phyloP scores from a whole-genome alignment of 1,140 invertebrate species.

The Platyscapa corneri region DNA sequence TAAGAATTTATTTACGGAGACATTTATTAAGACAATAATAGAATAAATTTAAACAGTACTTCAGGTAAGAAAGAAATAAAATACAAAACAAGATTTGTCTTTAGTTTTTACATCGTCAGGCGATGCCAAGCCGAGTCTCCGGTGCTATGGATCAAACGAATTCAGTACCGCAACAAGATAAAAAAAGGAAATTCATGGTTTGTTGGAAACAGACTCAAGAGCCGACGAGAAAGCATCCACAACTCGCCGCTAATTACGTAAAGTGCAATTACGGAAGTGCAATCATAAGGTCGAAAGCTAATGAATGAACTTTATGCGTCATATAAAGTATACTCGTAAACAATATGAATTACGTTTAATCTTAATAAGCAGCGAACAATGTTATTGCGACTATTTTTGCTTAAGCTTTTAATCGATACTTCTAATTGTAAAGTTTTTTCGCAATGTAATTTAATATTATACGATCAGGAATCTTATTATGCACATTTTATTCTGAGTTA shows the following conservation, averaged over 20 bases:
- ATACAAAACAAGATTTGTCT: neutral
- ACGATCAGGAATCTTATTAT: neutral
- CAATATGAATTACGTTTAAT: conserved; percentile 12
- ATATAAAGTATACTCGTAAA: conserved; percentile 9
- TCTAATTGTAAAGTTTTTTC: neutral
- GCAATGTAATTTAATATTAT: neutral
- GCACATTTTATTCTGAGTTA: neutral
- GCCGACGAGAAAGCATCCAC: neutral
- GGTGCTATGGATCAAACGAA: neutral
- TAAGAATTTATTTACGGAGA: neutral
- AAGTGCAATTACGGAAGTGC: conserved; percentile 43
- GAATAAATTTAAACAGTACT: neutral
- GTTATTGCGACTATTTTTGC: neutral
- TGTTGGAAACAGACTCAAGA: neutral
- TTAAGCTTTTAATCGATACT: neutral
- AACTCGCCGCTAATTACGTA: conserved; percentile 41
- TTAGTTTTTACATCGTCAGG: neutral
- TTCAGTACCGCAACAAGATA: neutral
- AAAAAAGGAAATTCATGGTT: neutral
- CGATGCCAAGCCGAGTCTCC: neutral
- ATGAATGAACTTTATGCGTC: conserved; percentile 5
- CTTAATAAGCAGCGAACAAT: neutral
- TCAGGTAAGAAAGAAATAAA: neutral
- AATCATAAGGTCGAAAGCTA: conserved; percentile 23
- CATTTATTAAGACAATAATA: neutral